Evolutionary conservation across 2,888 invertebrate genomes (phyloP).

Genomic region (Stratiomys singularior): DNA sequence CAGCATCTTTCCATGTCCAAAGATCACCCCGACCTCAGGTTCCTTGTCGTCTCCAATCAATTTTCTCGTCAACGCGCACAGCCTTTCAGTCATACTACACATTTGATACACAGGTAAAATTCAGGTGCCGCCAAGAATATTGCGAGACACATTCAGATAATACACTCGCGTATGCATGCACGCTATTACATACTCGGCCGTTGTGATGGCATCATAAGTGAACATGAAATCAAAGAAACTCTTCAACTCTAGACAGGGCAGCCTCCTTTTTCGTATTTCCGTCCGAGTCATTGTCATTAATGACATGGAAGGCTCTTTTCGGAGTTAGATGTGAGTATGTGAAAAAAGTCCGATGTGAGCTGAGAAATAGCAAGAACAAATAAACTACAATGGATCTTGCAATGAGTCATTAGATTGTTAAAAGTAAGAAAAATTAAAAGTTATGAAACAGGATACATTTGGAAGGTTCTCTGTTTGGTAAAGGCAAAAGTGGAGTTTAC

Average conservation of each 20-base stretch:
- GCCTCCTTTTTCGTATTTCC: slow-evolving; percentile 36
- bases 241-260: slow-evolving; percentile 26
- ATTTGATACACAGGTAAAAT: neutral
- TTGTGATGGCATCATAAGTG: slow-evolving; percentile 1
- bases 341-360: neutral
- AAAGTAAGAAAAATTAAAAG: neutral
- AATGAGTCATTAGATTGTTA: neutral
- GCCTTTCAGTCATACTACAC: neutral
- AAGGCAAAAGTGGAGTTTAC: no score
- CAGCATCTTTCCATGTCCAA: slow-evolving; percentile 15
- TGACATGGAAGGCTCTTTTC: slow-evolving; percentile 34
- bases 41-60: slow-evolving; percentile 34
- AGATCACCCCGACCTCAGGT: slow-evolving; percentile 27
- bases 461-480: no score
- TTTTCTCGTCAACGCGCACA: slow-evolving; percentile 30
- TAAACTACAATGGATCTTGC: neutral
- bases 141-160: neutral
- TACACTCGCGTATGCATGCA: slow-evolving; percentile 18
- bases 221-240: slow-evolving; percentile 41
- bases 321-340: neutral
- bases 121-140: slow-evolving; percentile 19
- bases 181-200: neutral
- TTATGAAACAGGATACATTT: no score
- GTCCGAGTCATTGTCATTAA: slow-evolving; percentile 41
- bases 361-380: neutral